Evolutionary conservation across 2,888 invertebrate species (phyloP).

Genomic region (Ichneumon xanthorius): DNA sequence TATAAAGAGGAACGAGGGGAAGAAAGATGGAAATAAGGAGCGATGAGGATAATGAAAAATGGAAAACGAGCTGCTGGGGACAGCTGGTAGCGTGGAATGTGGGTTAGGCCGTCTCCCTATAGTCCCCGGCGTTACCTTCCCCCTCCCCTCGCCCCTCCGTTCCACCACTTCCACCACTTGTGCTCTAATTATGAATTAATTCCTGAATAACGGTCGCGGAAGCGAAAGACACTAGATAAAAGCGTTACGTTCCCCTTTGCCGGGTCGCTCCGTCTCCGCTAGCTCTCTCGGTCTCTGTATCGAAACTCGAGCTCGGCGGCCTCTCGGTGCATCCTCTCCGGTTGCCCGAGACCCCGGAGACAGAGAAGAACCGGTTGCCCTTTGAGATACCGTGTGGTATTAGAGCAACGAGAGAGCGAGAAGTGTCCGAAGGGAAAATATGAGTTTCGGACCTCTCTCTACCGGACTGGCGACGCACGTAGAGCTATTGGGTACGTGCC

Average conservation of each 20-base stretch:
- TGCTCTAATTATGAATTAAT: constrained; percentile 84
- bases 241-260: constrained; percentile 43
- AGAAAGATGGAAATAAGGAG: constrained; percentile 48
- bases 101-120: constrained; percentile 78
- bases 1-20: constrained; percentile 6
- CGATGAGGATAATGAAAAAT: constrained; percentile 64
- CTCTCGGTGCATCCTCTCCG: constrained; percentile 59
- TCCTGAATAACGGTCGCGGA: constrained; percentile 82
- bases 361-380: constrained; percentile 56
- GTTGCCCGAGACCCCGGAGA: constrained; percentile 56
- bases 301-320: constrained; percentile 59
- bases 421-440: constrained; percentile 48
- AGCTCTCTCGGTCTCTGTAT: constrained; percentile 14
- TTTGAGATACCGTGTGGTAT: constrained; percentile 59
- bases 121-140: constrained; percentile 66
- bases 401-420: constrained; percentile 45
- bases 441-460: constrained; percentile 42
- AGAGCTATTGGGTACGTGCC: constrained; percentile 58
- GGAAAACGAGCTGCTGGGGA: constrained; percentile 72
- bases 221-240: constrained; percentile 59
- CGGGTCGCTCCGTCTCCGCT: constrained; percentile 5
- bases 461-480: constrained; percentile 61
- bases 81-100: constrained; percentile 80
- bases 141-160: background rate
- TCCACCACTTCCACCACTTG: constrained; percentile 62